These are phyloP conservation scores for Narcine bancroftii DNA, from an alignment of 2,113 vertebrate genomes.

Conservation along the genomic window DNA sequence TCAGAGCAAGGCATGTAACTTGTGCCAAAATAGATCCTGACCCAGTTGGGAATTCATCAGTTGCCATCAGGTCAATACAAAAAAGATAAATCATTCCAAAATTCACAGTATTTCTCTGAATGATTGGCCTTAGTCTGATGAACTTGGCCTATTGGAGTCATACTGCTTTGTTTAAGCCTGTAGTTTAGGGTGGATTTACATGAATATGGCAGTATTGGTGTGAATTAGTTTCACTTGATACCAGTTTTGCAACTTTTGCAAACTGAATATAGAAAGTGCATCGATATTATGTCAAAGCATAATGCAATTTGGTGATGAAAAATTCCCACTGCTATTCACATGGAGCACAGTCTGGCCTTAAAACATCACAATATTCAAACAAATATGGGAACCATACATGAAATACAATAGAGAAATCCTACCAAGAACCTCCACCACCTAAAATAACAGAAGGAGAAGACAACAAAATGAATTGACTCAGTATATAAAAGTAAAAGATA, in stretches of 20 bases:
- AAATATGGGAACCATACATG: too few species aligned
- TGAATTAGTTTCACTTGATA: not conserved
- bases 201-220: not conserved
- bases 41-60: not conserved
- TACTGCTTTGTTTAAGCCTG: not conserved
- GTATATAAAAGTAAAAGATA: too few species aligned
- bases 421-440: too few species aligned
- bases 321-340: not conserved
- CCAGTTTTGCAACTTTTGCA: not conserved
- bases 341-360: not conserved
- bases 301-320: not conserved
- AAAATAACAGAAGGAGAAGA: too few species aligned
- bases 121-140: not conserved
- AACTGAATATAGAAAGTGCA: too few species aligned
- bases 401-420: too few species aligned
- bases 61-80: not conserved
- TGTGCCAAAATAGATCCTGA: not conserved
- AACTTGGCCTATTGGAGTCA: not conserved
- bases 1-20: not conserved
- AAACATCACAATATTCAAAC: too few species aligned
- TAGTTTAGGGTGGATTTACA: not conserved
- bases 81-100: not conserved
- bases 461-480: too few species aligned
- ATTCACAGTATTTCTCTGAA: not conserved
- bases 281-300: not conserved